phyloP scores from a whole-genome alignment of 2,888 invertebrate genomes.

The Exocentrus adspersus region DNA sequence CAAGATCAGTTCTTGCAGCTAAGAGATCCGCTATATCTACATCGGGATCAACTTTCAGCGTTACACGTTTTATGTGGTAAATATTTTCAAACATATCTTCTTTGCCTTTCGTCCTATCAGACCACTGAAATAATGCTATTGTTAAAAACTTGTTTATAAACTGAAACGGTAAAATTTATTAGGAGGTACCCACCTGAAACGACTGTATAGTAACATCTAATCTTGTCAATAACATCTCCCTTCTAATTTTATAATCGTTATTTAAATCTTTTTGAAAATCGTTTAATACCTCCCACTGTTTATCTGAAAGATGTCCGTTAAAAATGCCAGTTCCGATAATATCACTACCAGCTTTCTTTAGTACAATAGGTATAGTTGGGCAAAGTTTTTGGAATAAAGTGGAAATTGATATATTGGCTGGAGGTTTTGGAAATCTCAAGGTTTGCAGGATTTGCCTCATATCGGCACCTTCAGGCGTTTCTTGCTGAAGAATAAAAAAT shows the following conservation, averaged over 20 bases:
- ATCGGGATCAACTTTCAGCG: constrained; percentile 69
- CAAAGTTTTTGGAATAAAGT: constrained; percentile 82
- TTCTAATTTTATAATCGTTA: constrained; percentile 83
- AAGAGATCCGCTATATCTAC: constrained; percentile 82
- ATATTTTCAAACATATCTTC: constrained; percentile 74
- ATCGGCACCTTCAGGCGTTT: constrained; percentile 83
- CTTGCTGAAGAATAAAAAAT: constrained; percentile 76
- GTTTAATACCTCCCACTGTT: constrained; percentile 85
- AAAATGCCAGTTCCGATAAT: constrained; percentile 82
- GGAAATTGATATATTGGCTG: constrained; percentile 80
- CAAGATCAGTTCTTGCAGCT: constrained; percentile 84
- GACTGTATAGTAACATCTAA: constrained; percentile 97
- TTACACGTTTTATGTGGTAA: constrained; percentile 68
- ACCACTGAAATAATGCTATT: constrained; percentile 81
- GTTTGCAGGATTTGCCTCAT: constrained; percentile 82
- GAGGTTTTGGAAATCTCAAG: constrained; percentile 87
- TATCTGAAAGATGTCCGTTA: constrained; percentile 74
- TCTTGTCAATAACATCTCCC: constrained; percentile 89
- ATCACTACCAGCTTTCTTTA: constrained; percentile 69
- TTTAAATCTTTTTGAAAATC: constrained; percentile 77
- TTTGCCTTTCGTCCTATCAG: constrained; percentile 79
- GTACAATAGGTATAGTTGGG: constrained; percentile 73
- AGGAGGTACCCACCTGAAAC: constrained; percentile 76
- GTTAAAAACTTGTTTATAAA: too few relatives aligned
- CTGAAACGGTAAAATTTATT: not conserved